These are phyloP conservation scores for Phallusia fumigata DNA, from an alignment of 23 tunicate species.

Conservation along the genomic window DNA sequence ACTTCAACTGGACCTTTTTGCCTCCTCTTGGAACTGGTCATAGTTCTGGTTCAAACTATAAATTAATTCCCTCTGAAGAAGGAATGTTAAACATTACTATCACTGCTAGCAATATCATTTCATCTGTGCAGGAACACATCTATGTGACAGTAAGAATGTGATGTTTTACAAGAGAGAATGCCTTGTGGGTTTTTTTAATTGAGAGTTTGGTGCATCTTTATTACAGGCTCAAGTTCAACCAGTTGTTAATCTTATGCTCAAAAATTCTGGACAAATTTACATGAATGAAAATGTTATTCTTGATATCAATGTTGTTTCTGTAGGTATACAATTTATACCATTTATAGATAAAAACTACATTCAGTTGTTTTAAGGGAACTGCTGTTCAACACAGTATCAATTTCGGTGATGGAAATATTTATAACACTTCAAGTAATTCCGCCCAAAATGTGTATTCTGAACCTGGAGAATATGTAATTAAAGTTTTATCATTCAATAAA, in stretches of 20 bases:
- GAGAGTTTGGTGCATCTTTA: neutral
- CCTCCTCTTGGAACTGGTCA: neutral
- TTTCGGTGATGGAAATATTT: constrained; percentile 19
- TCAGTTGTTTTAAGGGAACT: constrained; percentile 20
- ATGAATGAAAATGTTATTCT: constrained; percentile 25
- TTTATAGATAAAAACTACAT: neutral
- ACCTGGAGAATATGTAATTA: constrained; percentile 29
- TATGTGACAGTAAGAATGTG: neutral
- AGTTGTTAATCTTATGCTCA: neutral
- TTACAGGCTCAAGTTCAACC: neutral
- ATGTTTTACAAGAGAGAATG: too few species aligned
- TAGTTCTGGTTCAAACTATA: neutral
- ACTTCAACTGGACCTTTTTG: neutral
- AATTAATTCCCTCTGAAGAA: neutral
- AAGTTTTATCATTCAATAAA: constrained; percentile 30
- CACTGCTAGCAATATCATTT: neutral
- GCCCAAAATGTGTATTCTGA: constrained; percentile 9
- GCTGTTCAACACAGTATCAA: constrained; percentile 16
- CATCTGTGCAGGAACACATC: neutral
- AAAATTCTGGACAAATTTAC: neutral
- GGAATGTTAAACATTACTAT: neutral
- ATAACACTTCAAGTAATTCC: neutral
- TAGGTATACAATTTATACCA: constrained; percentile 14
- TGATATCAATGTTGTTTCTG: constrained; percentile 12
- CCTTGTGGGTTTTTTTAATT: too few species aligned